phyloP scores from a whole-genome alignment of 2,888 invertebrate genomes.

The Tolmerus cingulatus region DNA sequence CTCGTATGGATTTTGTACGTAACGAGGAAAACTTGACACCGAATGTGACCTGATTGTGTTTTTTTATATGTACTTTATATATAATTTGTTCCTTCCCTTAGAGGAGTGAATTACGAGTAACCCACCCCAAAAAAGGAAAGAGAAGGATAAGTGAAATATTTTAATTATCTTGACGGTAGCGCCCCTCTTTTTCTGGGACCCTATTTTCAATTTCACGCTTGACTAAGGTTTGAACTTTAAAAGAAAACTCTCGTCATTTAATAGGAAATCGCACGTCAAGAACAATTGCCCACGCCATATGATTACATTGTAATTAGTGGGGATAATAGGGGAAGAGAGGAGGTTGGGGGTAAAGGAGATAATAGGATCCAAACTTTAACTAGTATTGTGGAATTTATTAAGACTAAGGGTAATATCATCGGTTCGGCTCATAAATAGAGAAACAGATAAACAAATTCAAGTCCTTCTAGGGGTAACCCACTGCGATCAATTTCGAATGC shows the following conservation, averaged over 20 bases:
- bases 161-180: neutral
- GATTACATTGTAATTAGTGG: neutral
- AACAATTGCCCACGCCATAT: neutral
- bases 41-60: neutral
- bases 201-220: slow-evolving; percentile 25
- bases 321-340: neutral
- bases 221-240: slow-evolving; percentile 23
- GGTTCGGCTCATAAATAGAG: too few species aligned
- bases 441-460: too few species aligned
- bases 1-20: neutral
- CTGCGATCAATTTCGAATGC: neutral
- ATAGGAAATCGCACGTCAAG: neutral
- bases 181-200: neutral
- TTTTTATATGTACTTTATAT: neutral
- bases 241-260: slow-evolving; percentile 4
- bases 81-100: neutral
- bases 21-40: neutral
- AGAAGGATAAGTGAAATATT: neutral
- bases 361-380: too few species aligned
- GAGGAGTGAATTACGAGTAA: too few species aligned
- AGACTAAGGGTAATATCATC: too few species aligned
- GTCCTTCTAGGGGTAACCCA: too few species aligned
- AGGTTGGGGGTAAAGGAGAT: too few species aligned
- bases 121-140: too few species aligned
- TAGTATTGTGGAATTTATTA: too few species aligned